Evolutionary conservation across 2,113 vertebrate species (phyloP).

Genomic region (Varanus salvator): DNA sequence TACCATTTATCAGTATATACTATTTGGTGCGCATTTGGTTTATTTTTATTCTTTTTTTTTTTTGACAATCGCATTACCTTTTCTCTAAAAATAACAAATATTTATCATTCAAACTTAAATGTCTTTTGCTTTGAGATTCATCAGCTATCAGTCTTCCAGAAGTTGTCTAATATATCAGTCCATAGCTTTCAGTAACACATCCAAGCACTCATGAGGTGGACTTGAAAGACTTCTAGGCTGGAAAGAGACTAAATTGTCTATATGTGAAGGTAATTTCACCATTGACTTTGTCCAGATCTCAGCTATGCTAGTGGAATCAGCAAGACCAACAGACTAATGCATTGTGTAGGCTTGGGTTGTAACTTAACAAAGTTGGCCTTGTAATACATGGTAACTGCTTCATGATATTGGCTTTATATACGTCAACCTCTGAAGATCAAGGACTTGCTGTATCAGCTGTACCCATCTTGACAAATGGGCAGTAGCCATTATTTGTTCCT

Average conservation of each 20-base stretch:
- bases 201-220: neutral
- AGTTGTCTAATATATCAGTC: neutral
- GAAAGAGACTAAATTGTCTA: neutral
- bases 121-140: neutral
- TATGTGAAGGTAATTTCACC: neutral
- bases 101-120: neutral
- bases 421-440: neutral
- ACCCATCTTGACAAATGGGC: neutral
- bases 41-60: neutral
- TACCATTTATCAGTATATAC: neutral
- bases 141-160: neutral
- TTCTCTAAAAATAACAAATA: neutral
- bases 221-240: neutral
- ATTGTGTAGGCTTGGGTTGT: neutral
- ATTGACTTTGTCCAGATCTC: neutral
- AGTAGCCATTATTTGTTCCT: constrained; percentile 25
- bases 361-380: neutral
- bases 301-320: neutral
- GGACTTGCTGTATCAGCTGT: constrained; percentile 1
- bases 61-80: neutral
- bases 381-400: neutral
- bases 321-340: neutral
- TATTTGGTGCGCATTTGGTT: neutral
- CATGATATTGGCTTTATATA: neutral
- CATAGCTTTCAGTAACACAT: neutral